These are phyloP conservation scores for Scotopteryx bipunctaria DNA, from an alignment of 2,888 invertebrate genomes.

Conservation along the genomic window DNA sequence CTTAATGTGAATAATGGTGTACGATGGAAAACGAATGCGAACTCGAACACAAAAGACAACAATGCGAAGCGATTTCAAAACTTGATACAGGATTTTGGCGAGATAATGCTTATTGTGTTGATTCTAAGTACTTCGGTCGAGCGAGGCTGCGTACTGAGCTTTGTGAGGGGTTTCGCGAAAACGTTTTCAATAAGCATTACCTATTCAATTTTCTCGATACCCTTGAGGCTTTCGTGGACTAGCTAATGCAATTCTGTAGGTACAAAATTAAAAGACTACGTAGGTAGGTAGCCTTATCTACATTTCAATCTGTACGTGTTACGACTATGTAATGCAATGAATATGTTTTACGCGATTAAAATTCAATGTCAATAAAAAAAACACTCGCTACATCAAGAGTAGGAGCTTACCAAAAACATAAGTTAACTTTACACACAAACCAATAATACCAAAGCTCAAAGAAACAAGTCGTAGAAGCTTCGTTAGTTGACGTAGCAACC, in stretches of 20 bases:
- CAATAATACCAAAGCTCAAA: too few species aligned
- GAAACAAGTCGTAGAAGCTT: background rate
- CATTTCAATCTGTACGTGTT: too few species aligned
- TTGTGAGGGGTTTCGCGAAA: slow-evolving; percentile 18
- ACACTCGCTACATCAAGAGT: too few species aligned
- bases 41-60: slow-evolving; percentile 81
- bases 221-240: slow-evolving; percentile 8
- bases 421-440: too few species aligned
- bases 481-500: background rate
- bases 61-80: slow-evolving; percentile 79
- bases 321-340: too few species aligned
- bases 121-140: slow-evolving; percentile 42
- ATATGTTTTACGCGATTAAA: background rate
- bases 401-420: too few species aligned
- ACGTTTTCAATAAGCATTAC: slow-evolving; percentile 21
- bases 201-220: slow-evolving; percentile 20
- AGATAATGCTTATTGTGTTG: slow-evolving; percentile 64
- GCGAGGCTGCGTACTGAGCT: slow-evolving; percentile 15
- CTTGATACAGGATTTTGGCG: slow-evolving; percentile 77
- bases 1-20: slow-evolving; percentile 84
- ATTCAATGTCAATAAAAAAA: too few species aligned
- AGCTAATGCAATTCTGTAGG: background rate
- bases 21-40: slow-evolving; percentile 83
- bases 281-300: too few species aligned
- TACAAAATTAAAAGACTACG: background rate